Percentiles rank a stretch among this genome's conserved stretches.
phyloP scores from a whole-genome alignment of 64 coral and sea anemone species.

The Catalaphyllia jardinei region DNA sequence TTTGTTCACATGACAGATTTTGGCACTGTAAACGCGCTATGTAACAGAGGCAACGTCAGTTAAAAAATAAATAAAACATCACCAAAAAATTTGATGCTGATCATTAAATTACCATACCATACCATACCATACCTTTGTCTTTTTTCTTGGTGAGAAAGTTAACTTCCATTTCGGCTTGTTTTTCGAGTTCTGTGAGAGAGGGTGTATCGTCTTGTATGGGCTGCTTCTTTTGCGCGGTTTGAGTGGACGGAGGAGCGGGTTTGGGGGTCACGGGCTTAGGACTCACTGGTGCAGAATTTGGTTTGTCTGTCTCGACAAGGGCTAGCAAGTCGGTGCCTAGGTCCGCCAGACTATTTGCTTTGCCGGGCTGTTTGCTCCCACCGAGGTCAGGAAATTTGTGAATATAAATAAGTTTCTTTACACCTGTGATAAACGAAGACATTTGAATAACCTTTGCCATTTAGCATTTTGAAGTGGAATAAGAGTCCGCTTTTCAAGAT shows the following conservation, averaged over 20 bases:
- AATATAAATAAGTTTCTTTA: conserved; percentile 90
- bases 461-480: too few species aligned
- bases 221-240: conserved; percentile 14
- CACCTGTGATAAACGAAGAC: conserved; percentile 28
- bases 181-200: conserved; percentile 85
- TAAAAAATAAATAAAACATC: not conserved
- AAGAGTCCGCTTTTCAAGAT: too few species aligned
- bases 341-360: conserved; percentile 51
- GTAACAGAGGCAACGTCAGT: not conserved
- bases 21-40: too few species aligned
- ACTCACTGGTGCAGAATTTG: not conserved
- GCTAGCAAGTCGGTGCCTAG: conserved; percentile 80
- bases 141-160: conserved; percentile 60
- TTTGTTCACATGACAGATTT: too few species aligned
- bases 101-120: not conserved
- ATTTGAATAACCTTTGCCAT: too few species aligned
- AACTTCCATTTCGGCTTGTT: conserved; percentile 88
- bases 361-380: conserved; percentile 28
- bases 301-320: conserved; percentile 71
- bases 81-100: not conserved
- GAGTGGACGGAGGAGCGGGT: conserved; percentile 7
- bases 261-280: not conserved
- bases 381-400: conserved; percentile 71
- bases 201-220: conserved; percentile 56
- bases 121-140: conserved; percentile 54